Base-by-base conservation (phyloP, 2,113 vertebrate genomes). In the Tauraco erythrolophus region DNA sequence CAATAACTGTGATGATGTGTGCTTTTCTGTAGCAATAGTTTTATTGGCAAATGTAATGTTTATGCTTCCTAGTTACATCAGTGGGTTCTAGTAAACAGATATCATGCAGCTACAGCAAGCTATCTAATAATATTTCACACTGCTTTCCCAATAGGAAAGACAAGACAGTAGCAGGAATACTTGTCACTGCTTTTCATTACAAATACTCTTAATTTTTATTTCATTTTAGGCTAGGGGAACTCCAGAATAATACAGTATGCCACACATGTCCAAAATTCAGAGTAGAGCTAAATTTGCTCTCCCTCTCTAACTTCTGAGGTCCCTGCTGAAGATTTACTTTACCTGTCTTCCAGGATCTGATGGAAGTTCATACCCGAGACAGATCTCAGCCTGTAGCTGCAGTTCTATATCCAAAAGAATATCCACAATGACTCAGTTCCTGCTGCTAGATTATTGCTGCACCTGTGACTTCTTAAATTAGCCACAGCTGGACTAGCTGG, bases 21-120 rank as follows among this genome's bases (percentile, higher is more conserved):
- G 92, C 94, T 97, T 96, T 96, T 97, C 94, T 97, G 72, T 88
- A 94, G 91, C 51, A 88, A 74, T 96, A 93, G 96, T 97, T 98
- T 97, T 97, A 97, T 78, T 96, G 88, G 96, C 85, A 93, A 96
- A 96, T 92, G 88, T 93, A 96, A 94, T 94, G 83, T 96, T 97
- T 97, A 93, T 95, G 93, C 72, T 94, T 97, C 69, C 58, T 89
- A 92, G 93, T 97, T 97, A 97, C 14, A 96, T 86, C 87, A 94
- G 14, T 90, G 83, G 65, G 84, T 89, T 96, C 92, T 97, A 95
- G 96, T 94, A 97, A 97, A 95, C 60, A 94, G 94, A 37, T 76
- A 96, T 25, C 91, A 78, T 70, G 72, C 75, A 92, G 80, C 78
- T 84, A 94, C 33, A 94, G 87, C 64, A 94, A 96, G 92, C 74